Base-by-base conservation (phyloP, 2,797 vertebrate genomes). In the Eurystomus glaucurus region DNA sequence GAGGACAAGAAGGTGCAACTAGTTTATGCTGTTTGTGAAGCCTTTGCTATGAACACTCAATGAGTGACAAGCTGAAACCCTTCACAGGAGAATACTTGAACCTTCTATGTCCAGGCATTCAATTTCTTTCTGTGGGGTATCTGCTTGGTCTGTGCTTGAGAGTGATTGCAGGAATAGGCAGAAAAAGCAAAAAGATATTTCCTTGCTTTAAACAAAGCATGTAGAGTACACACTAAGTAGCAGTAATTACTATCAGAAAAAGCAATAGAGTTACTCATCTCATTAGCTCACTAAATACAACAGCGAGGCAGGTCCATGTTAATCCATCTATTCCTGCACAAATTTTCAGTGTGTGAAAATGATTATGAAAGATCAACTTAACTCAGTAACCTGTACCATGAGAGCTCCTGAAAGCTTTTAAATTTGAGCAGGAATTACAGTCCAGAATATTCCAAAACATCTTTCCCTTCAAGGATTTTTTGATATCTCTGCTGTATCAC, bases 81-180 rank as follows among this genome's bases (percentile, higher is more conserved):
- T 57, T 31, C 10, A 33, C 10, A 61, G 35, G 31, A 64, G 50
- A 76, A 37, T 6, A 18, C 35, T 8, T 15, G 23, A 83, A 35
- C n/a, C 16, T 62, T n/a, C 1, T 1, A 9, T 70, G 29, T 16
- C 54, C 0, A 0, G 43, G 50, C 60, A 46, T 25, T 43, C 51
- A 39, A 2, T 7, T 79, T 20, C 64, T n/a, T 15, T 6, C 39
- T 78, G 17, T 16, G 29, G 17, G 20, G 23, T 28, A 41, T 6
- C 33, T 41, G 69, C 33, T 89, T 52, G 31, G 28, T 4, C 52
- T 75, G 52, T 29, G 39, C 48, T 26, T 45, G 29, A 88, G 5
- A 10, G 4, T 5, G 3, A 71, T 26, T 60, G 50, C 79, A 79
- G 29, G 43, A 78, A 75, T 2, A 60, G 6, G 14, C 12, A 55